These are phyloP conservation scores for Xenopus tropicalis DNA, from an alignment of 2,113 vertebrate genomes.

Conservation along the genomic window DNA sequence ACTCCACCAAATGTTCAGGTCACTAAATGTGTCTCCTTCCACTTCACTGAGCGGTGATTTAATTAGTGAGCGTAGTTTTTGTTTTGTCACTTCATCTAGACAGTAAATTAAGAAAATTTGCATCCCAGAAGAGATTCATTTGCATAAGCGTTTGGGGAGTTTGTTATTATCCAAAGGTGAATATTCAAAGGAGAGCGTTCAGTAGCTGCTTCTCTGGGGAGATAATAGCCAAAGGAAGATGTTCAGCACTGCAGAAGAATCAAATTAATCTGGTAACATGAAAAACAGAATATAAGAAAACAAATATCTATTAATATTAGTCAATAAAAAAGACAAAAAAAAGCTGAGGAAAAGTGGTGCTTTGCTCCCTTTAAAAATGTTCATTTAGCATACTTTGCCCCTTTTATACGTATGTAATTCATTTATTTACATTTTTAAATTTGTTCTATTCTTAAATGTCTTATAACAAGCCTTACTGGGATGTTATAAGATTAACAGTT, in stretches of 20 bases:
- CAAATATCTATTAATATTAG: background rate
- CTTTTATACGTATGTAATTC: too few species aligned
- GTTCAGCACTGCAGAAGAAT: background rate
- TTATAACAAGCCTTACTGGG: too few species aligned
- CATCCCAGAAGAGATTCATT: slow-evolving; percentile 57
- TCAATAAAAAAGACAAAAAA: too few species aligned
- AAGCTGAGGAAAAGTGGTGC: too few species aligned
- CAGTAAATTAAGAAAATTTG: slow-evolving; percentile 65
- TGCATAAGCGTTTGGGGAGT: slow-evolving; percentile 62
- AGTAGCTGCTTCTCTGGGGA: slow-evolving; percentile 43
- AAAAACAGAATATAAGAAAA: background rate
- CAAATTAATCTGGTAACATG: background rate
- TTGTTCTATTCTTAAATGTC: too few species aligned
- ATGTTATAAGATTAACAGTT: too few species aligned
- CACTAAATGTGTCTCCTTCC: slow-evolving; percentile 51
- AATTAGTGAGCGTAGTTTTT: slow-evolving; percentile 57
- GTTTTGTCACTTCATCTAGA: slow-evolving; percentile 48
- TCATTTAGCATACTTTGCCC: too few species aligned
- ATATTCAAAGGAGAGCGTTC: slow-evolving; percentile 53
- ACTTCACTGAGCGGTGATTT: slow-evolving; percentile 51
- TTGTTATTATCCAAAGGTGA: slow-evolving; percentile 51
- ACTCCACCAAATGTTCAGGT: slow-evolving; percentile 1
- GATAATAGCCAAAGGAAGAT: slow-evolving; percentile 3
- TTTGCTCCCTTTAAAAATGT: too few species aligned
- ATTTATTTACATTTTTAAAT: too few species aligned